Evolutionary conservation across 2,113 vertebrate species (phyloP).

Genomic region (Pelmatolapia mariae): DNA sequence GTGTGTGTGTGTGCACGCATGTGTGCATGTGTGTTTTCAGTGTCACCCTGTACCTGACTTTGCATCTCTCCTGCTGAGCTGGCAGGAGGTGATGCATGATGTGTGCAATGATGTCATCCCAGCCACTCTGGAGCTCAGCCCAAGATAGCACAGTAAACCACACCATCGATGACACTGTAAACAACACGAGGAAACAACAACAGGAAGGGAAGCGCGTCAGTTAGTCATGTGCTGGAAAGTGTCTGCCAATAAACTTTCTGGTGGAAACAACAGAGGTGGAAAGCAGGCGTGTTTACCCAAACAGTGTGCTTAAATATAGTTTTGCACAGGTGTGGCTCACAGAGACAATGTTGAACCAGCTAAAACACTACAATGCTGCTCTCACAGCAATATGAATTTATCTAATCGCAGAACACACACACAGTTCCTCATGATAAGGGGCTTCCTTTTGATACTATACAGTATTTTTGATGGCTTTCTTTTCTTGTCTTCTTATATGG

Average conservation of each 20-base stretch:
- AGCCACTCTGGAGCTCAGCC: conserved; percentile 1
- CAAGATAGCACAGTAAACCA: conserved; percentile 22
- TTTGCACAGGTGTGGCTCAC: not conserved
- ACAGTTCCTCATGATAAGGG: not conserved
- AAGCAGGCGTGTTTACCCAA: not conserved
- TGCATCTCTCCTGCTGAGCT: not conserved
- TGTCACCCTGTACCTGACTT: conserved; percentile 24
- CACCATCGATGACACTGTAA: conserved; percentile 11
- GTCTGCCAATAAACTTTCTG: not conserved
- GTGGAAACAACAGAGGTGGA: not conserved
- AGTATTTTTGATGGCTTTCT: not conserved
- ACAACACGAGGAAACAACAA: conserved; percentile 18
- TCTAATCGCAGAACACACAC: not conserved
- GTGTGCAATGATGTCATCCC: conserved; percentile 41
- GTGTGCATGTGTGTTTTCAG: not conserved
- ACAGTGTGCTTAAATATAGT: not conserved
- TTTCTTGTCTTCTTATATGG: not conserved
- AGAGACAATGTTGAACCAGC: not conserved
- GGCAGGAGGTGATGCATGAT: conserved; percentile 16
- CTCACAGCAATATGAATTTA: not conserved
- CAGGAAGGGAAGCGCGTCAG: not conserved
- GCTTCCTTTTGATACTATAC: not conserved
- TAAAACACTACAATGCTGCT: not conserved
- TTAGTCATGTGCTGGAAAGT: not conserved
- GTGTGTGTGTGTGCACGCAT: not conserved